Percentiles rank a stretch among this genome's conserved stretches.
Evolutionary conservation across 1,140 invertebrate genomes (phyloP).

Genomic region (Acromyrmex heyeri): DNA sequence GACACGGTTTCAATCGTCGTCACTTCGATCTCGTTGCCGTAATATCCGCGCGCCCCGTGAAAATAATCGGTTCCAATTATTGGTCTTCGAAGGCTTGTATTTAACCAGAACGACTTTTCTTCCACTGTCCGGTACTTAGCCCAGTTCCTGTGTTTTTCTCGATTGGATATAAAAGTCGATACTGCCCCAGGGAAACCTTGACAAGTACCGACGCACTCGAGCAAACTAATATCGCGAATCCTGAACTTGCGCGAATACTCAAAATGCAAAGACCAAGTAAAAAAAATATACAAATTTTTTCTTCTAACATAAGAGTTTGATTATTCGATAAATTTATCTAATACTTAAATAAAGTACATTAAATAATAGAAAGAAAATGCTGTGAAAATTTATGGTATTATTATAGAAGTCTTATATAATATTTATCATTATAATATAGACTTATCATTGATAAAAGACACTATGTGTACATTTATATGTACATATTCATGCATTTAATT

Average conservation of each 20-base stretch:
- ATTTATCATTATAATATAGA: not conserved
- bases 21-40: conserved; percentile 22
- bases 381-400: not conserved
- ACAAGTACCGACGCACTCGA: not conserved
- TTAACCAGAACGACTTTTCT: conserved; percentile 50
- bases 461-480: not conserved
- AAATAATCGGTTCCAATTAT: conserved; percentile 69
- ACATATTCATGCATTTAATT: not conserved
- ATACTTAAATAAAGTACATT: not conserved
- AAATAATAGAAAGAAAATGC: not conserved
- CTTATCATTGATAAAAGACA: not conserved
- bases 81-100: conserved; percentile 55
- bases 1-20: conserved; percentile 57
- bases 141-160: conserved; percentile 36
- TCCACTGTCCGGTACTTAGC: not conserved
- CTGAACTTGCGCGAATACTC: not conserved
- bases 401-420: not conserved
- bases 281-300: not conserved
- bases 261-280: conserved; percentile 4
- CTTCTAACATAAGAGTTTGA: not conserved
- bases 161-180: conserved; percentile 38
- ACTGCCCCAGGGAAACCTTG: not conserved
- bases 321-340: not conserved
- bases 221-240: conserved; percentile 6
- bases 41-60: conserved; percentile 44